Base-by-base conservation (phyloP, 2,113 vertebrate species). In the Ceyx cyanopectus region DNA sequence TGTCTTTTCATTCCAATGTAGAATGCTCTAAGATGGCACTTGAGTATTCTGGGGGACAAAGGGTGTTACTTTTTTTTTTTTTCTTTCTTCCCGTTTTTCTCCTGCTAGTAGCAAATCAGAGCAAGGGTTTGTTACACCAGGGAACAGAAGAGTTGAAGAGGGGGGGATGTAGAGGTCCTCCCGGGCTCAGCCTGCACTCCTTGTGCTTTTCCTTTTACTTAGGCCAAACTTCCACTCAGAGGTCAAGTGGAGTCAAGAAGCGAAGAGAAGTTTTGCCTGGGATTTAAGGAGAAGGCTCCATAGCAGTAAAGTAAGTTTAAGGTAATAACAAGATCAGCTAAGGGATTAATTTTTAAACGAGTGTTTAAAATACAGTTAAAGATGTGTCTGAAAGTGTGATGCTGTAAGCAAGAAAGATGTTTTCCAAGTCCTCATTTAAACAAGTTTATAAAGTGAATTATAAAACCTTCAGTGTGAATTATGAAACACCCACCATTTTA, bases 211-310 rank as follows among this genome's bases (percentile, higher is more conserved):
- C 61, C 62, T 92, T 50, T 89, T 76, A 60, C 63, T 82, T 75
- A 82, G 86, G 81, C 67, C 78, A 91, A 46, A 85, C 67, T 85
- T 79, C 79, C 84, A 85, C 81, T 87, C 65, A 66, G 81, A 88
- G 63, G 48, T 80, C 60, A 88, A 82, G 67, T 76, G 88, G 81
- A 94, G 80, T 74, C 54, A 94, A 94, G 90, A 70, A 74, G 45
- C 65, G 60, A 57, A 76, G 85, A 65, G 67, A 37, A 76, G 37
- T 77, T 92, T 93, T 82, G 27, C 70, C 37, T 73, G 57, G 78
- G 60, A 70, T 68, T 89, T 95, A 92, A 96, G 81, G 70, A 91
- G 37, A 41, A 91, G 46, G 43, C 30, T 92, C 10, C 63, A 19
- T 46, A 78, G 34, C 50, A 81, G n/a, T 78, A 83, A 94, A 51